Base-by-base conservation (phyloP, 2,888 invertebrate species). In the Arge pagana region DNA sequence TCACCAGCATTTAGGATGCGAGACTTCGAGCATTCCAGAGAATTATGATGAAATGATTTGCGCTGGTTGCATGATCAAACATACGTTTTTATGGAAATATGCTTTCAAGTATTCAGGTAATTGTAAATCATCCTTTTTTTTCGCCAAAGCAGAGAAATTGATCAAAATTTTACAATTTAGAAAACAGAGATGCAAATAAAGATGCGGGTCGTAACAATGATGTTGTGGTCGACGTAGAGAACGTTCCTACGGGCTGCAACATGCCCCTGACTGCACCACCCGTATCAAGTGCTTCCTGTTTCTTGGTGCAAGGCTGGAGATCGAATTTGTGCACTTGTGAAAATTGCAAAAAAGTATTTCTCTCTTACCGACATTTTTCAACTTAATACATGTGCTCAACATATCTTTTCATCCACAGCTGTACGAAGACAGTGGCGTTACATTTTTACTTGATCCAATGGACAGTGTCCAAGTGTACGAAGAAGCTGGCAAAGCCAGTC, bases 391-490 rank as follows among this genome's bases (percentile, higher is more conserved):
- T n/a, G n/a, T n/a, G n/a, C n/a, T n/a, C n/a, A n/a, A n/a, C n/a
- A n/a, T n/a, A n/a, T n/a, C n/a, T n/a, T n/a, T n/a, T n/a, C n/a
- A n/a, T 45, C 57, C 80, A 71, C 72, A 83, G 54, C 81, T 90
- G 78, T 96, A 96, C 70, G 82, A 84, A 66, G 81, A 83, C 16
- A 79, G 87, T 40, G 82, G 84, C 23, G 81, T 95, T 3, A 72
- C 81, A 50, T 96, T 86, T 73, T 78, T 97, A 40, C 77, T 86
- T 23, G 94, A 96, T 75, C 78, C 81, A 1, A 85, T 87, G 60
- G 96, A 97, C 70, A 91, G 93, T 1, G 89, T 94, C 0, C 84
- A 84, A 56, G 85, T 85, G 0, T 96, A 93, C 77, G 87, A 90
- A 78, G 86, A 85, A 62, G 82, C 87, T 62, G 88, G 89, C 10